Conservation (phyloP, 2,888 invertebrate species). For the Dasypogon diadema region DNA sequence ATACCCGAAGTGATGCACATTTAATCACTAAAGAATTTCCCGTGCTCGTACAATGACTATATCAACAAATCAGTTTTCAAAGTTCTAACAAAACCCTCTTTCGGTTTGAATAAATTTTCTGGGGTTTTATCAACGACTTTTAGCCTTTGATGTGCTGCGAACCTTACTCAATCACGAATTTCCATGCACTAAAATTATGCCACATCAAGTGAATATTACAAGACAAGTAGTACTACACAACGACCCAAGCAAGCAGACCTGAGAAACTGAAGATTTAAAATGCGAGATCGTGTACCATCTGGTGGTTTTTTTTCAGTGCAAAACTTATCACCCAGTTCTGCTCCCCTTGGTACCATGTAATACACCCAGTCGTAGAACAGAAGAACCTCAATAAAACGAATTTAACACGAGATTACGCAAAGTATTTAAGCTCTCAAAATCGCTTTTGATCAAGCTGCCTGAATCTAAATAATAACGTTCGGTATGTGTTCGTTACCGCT, state of each 20-base stretch:
- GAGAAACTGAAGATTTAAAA: slow-evolving; percentile 17
- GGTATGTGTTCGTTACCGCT: not conserved
- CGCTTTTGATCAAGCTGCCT: slow-evolving; percentile 28
- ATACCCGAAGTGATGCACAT: not conserved
- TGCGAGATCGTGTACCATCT: slow-evolving; percentile 8
- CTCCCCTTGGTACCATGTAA: not conserved
- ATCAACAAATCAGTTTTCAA: too few relatives aligned
- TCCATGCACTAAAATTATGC: slow-evolving; percentile 54
- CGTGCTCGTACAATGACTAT: too few relatives aligned
- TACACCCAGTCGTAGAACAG: not conserved
- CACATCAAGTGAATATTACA: slow-evolving; percentile 41
- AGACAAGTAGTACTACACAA: slow-evolving; percentile 30
- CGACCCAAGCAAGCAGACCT: not conserved
- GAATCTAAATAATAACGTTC: slow-evolving; percentile 21
- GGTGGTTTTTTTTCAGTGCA: slow-evolving; percentile 6
- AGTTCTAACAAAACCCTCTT: too few relatives aligned
- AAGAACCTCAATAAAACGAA: slow-evolving; percentile 1
- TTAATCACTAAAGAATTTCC: too few relatives aligned
- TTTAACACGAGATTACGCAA: slow-evolving; percentile 16
- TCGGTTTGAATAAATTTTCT: too few relatives aligned
- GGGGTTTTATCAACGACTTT: not conserved
- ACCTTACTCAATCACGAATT: slow-evolving; percentile 55
- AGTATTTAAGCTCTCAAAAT: slow-evolving; percentile 12
- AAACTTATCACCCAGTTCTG: slow-evolving; percentile 15
- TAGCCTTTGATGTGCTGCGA: slow-evolving; percentile 44